These are phyloP conservation scores for Scrobipalpa costella DNA, from an alignment of 2,888 invertebrate genomes.

Conservation along the genomic window DNA sequence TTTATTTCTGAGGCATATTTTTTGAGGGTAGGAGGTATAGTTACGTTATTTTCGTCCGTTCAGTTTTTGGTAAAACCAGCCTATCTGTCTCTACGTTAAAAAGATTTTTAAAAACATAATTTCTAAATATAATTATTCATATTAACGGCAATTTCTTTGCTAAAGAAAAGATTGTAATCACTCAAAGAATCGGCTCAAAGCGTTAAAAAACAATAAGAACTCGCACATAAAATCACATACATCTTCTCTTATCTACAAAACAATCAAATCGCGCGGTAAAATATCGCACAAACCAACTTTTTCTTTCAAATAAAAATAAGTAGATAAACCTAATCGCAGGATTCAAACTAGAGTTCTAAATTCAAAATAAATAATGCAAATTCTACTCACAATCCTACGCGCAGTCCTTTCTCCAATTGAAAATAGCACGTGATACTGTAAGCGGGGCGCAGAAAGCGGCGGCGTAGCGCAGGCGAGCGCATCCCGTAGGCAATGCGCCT, in stretches of 20 bases:
- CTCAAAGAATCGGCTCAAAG: neutral
- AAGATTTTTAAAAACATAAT: too few relatives aligned
- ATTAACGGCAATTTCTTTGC: too few relatives aligned
- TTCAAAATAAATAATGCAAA: constrained; percentile 1
- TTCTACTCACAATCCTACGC: constrained; percentile 1
- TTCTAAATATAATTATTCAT: too few relatives aligned
- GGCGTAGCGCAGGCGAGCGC: constrained; percentile 50
- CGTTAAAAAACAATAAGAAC: neutral
- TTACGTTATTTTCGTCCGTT: too few relatives aligned
- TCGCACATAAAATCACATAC: neutral
- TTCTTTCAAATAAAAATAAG: neutral
- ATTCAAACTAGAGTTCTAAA: neutral
- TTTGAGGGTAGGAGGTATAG: too few relatives aligned
- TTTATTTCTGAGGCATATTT: too few relatives aligned
- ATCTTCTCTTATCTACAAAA: neutral
- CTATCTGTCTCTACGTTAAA: too few relatives aligned
- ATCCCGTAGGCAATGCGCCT: constrained; percentile 65
- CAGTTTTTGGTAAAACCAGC: too few relatives aligned
- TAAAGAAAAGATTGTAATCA: too few relatives aligned
- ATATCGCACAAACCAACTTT: neutral
- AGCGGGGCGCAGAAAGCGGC: neutral
- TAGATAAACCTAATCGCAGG: neutral
- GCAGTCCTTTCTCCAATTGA: neutral
- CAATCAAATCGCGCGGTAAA: neutral
- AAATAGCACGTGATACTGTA: constrained; percentile 36